Evolutionary conservation across 1,140 invertebrate species (phyloP), one percentile per base, ranked within the genome.

Genomic region (Achroia grisella): DNA sequence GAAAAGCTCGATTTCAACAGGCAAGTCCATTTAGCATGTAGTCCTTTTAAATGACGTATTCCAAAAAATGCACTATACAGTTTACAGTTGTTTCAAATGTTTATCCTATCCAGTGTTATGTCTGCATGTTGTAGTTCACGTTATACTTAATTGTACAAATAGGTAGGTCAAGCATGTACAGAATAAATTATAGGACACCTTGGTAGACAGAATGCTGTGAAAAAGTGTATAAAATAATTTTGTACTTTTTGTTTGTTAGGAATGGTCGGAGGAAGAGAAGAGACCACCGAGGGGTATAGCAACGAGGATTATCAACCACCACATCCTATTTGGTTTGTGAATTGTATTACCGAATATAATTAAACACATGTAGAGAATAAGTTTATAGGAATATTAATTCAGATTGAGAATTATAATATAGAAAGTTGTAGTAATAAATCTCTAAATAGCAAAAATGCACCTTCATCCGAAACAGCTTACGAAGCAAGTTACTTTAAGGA

Each of bases 1-100:
- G 93, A 56, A 95, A 94, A 87, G 94, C 94, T 53, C 89, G 94
- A 55, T 94, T 95, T 82, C 93, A 94, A 87, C 93, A 94, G 88
- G 91, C 93, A 65, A 82, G 61, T 69, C 45, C 33, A 14, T 37
- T 31, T 39, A 36, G 39, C 36, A 34, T 36, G 33, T 29, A 35
- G 14, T 14, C 34, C 11, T 13, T 13, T 35, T 14, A 8, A 9
- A 23, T 23, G 6, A 23, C 17, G 6, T 3, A 3, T 23, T 6
- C 17, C 2, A 6, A 23, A 23, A 2, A 23, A 6, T 23, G 17
- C 17, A 23, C 17, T 35, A 13, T 11, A 6, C 33, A 3, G 33
- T 11, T 4, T 35, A 17, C 42, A 12, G 32, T 36, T 30, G 35
- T 35, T 15, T n/a, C 32, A 13, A 2, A 36, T 29, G 17, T 28